A percentile compares a stretch with the other conserved stretches of the same genome.
Evolutionary conservation across 2,113 vertebrate genomes (phyloP).

Genomic region (Cinclus mexicanus): DNA sequence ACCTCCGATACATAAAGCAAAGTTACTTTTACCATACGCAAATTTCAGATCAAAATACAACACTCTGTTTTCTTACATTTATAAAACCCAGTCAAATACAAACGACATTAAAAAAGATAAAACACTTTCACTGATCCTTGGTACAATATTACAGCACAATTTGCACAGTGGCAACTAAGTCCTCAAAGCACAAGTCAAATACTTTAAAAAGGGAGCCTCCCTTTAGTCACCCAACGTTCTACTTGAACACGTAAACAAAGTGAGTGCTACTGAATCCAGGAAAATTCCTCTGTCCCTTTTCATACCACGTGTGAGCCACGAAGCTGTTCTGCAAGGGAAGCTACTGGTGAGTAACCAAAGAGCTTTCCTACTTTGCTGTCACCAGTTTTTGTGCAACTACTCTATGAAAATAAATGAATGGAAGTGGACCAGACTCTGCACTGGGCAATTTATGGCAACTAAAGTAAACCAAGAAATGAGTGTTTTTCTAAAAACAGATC

Average conservation of each 20-base stretch:
- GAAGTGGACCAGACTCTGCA: slow-evolving; percentile 46
- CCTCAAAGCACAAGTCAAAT: slow-evolving; percentile 59
- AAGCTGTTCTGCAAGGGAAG: slow-evolving; percentile 43
- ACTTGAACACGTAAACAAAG: slow-evolving; percentile 51
- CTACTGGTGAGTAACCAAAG: slow-evolving; percentile 12
- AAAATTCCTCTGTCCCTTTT: slow-evolving; percentile 30
- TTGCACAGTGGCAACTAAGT: slow-evolving; percentile 64
- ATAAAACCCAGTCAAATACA: slow-evolving; percentile 81
- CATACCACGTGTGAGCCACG: slow-evolving; percentile 21
- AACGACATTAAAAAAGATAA: slow-evolving; percentile 82
- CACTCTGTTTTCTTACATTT: slow-evolving; percentile 79
- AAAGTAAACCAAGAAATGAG: slow-evolving; percentile 11
- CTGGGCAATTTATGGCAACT: slow-evolving; percentile 18
- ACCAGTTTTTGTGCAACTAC: slow-evolving; percentile 1
- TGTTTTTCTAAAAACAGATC: not conserved
- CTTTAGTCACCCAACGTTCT: slow-evolving; percentile 19
- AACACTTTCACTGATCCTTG: slow-evolving; percentile 78
- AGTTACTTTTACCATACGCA: slow-evolving; percentile 79
- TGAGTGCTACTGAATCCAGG: slow-evolving; percentile 52
- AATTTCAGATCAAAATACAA: slow-evolving; percentile 83
- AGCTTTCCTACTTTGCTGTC: slow-evolving; percentile 9
- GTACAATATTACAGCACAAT: slow-evolving; percentile 73
- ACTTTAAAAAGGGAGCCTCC: slow-evolving; percentile 37
- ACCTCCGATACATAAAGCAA: slow-evolving; percentile 79
- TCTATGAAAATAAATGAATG: slow-evolving; percentile 7